A percentile compares a stretch with the other conserved stretches of the same genome.
phyloP scores from a whole-genome alignment of 1,140 invertebrate genomes.

The Leptopilina boulardi region DNA sequence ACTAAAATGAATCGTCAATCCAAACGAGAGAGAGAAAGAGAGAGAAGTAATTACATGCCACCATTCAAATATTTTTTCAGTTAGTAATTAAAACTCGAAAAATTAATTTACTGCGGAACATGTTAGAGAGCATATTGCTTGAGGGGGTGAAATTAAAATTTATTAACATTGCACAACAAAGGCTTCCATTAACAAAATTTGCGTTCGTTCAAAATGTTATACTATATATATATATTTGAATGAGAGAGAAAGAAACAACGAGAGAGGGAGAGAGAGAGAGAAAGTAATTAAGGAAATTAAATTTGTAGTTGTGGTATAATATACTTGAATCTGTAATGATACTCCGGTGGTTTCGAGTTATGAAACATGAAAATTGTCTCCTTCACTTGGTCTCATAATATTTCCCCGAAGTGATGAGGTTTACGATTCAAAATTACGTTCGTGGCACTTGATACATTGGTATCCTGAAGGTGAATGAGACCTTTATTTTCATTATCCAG shows the following conservation, averaged over 20 bases:
- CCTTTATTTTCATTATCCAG: neutral
- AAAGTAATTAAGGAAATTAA: conserved; percentile 24
- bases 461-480: neutral
- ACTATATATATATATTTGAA: no score
- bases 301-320: neutral
- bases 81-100: no score
- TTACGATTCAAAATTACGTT: conserved; percentile 4
- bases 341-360: neutral
- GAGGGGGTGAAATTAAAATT: neutral
- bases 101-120: no score
- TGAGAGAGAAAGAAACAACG: no score
- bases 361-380: neutral
- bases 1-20: neutral
- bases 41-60: no score
- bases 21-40: neutral
- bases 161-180: neutral
- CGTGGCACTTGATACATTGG: neutral
- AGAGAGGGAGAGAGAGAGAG: no score
- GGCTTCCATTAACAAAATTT: conserved; percentile 2
- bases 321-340: neutral
- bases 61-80: no score
- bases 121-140: neutral
- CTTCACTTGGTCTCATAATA: neutral
- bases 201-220: neutral
- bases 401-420: neutral